Evolutionary conservation across 1,140 invertebrate genomes (phyloP), one percentile per base, ranked within the genome.

Genomic region (Brachionus asplanchnoidis): DNA sequence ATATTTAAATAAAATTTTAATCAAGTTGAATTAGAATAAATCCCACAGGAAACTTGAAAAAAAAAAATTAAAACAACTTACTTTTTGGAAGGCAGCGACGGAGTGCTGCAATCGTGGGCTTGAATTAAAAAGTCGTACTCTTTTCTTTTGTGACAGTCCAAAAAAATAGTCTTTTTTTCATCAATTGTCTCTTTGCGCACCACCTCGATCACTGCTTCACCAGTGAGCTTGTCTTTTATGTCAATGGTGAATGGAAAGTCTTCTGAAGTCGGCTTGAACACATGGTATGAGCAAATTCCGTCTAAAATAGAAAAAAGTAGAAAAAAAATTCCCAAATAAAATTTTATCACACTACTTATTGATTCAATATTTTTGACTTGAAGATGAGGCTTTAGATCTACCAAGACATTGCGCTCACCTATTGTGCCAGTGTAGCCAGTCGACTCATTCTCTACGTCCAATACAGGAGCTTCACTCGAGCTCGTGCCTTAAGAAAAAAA

Each of bases 211-310:
- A 82, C 40, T 11, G 79, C 79, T 26, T 82, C 79, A 8, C 79
- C 79, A 11, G 79, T 82, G 5, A 28, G 9, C n/a, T 68, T 65
- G 32, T 82, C 65, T 36, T 82, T 82, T 14, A 82, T 82, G 11
- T 82, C 79, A 32, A 82, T 82, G 9, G 65, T 60, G 32, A 82
- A 82, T 36, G 79, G 79, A 65, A 82, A 82, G 20, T 65, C 53
- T 32, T 82, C 79, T 17, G 32, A 42, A 28, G 65, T 68, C 23
- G 79, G 79, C 40, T 82, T 82, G 26, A 82, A 82, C 4, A 82
- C 79, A 44, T 82, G 79, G 53, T 65, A 82, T 44, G 79, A 82
- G 65, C 79, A 82, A 44, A 82, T 82, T 65, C 79, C 53, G 60
- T 82, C 79, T 82, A 65, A n/a, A 46, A 77, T 20, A 50, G 1